A percentile compares a stretch with the other conserved stretches of the same genome.
Evolutionary conservation across 1,140 invertebrate species (phyloP).

Genomic region (Nasonia vitripennis): DNA sequence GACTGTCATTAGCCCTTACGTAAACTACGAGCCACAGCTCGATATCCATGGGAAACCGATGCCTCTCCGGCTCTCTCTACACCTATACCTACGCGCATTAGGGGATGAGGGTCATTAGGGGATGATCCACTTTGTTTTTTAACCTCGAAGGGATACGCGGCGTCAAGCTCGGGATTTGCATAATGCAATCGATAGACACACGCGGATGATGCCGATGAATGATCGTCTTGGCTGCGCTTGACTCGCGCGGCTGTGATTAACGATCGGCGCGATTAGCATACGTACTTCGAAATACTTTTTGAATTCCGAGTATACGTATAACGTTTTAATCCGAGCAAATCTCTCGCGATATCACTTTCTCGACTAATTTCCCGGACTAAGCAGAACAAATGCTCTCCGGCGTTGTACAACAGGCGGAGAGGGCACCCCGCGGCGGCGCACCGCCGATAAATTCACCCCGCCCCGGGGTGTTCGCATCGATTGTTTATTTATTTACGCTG

Average conservation of each 20-base stretch:
- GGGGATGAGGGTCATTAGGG: not conserved
- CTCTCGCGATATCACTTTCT: too few relatives aligned
- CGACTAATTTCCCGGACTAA: slow-evolving; percentile 67
- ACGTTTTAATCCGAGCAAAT: too few relatives aligned
- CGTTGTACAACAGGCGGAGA: slow-evolving; percentile 30
- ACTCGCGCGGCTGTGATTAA: too few relatives aligned
- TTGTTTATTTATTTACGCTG: slow-evolving; percentile 27
- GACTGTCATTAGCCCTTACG: slow-evolving; percentile 62
- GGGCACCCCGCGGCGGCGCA: slow-evolving; percentile 49
- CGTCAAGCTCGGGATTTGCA: not conserved
- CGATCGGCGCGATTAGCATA: too few relatives aligned
- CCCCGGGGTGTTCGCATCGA: not conserved
- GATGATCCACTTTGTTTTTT: slow-evolving; percentile 28
- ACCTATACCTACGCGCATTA: too few relatives aligned
- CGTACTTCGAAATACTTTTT: too few relatives aligned
- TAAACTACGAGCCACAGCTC: slow-evolving; percentile 39
- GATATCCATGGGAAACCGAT: slow-evolving; percentile 38
- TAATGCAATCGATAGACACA: slow-evolving; percentile 32
- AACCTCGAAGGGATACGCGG: not conserved
- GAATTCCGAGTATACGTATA: too few relatives aligned
- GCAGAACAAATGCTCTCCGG: slow-evolving; percentile 68
- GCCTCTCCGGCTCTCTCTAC: not conserved
- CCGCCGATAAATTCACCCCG: slow-evolving; percentile 22
- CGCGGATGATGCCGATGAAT: not conserved
- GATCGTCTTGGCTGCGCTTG: too few relatives aligned